Base-by-base conservation (phyloP, 2,888 invertebrate genomes). In the Synanthedon myopaeformis region DNA sequence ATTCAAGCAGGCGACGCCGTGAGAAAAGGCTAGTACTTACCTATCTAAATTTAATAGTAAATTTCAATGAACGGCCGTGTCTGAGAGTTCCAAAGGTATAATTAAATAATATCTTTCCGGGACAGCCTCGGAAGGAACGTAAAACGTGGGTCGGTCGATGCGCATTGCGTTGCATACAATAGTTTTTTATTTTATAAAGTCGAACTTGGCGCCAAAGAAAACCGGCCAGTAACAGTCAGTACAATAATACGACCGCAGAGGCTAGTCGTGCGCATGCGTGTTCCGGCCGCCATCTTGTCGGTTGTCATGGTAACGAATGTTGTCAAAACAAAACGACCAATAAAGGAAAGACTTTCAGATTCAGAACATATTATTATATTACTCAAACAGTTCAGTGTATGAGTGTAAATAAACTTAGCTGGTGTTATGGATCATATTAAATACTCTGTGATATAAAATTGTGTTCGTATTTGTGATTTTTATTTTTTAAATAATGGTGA, bases 261-360 rank as follows among this genome's bases (percentile, higher is more conserved):
- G 67, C 61, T 54, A 53, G 56, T 65, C 52, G 72, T 62, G 70
- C 79, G 81, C 81, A 79, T 78, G 82, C 79, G 77, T 64, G 58
- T 54, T 52, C 53, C 52, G 52, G 42, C 62, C 61, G 76, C 75
- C 76, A 76, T 78, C 62, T 75, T 76, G 59, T 48, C 19, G 61
- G 79, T 83, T 76, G 72, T 70, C 66, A 81, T 81, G 74, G 79
- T 73, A 65, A 82, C 79, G 75, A 60, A 17, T 17, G 23, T 19
- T 17, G 23, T 49, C 49, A 49, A 49, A 19, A 19, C 23, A 45
- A 45, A 45, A 45, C 45, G 3, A 13, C 45, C 45, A 45, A 45
- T 45, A 12, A 45, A 42, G 3, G 28, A 13, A n/a, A 45, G 45
- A 45, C 2, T 35, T 45, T 45, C 12, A 14, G 8, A 45, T 42